Conservation (phyloP, 2,888 invertebrate species). For the Carabus problematicus region DNA sequence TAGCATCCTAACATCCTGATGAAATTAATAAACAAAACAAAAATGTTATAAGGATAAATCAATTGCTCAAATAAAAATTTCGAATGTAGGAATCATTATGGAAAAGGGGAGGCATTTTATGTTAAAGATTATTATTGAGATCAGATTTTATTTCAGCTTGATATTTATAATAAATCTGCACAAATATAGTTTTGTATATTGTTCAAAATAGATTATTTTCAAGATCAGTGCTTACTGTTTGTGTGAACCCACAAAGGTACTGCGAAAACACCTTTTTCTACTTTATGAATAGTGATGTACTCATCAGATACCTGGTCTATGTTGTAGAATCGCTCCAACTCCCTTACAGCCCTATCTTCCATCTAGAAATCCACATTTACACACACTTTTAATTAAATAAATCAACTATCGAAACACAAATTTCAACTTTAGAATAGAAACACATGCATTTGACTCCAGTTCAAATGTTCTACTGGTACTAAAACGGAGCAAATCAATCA, state of each 20-base stretch:
- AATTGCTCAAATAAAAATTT: neutral
- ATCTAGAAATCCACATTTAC: constrained; percentile 62
- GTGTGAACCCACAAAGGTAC: constrained; percentile 66
- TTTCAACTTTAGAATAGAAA: too few relatives aligned
- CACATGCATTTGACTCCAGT: too few relatives aligned
- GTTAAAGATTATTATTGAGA: neutral
- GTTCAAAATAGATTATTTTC: constrained; percentile 3
- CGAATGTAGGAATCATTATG: neutral
- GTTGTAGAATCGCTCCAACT: constrained; percentile 77
- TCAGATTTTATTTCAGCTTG: too few relatives aligned
- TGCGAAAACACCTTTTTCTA: constrained; percentile 64
- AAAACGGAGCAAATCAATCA: too few relatives aligned
- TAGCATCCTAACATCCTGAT: constrained; percentile 1
- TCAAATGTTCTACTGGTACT: too few relatives aligned
- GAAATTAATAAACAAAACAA: too few relatives aligned
- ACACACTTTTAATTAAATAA: neutral
- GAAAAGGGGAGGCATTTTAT: too few relatives aligned
- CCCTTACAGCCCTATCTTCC: constrained; percentile 87
- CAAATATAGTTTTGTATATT: neutral
- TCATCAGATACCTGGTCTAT: constrained; percentile 75
- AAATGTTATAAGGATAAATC: too few relatives aligned
- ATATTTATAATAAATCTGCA: neutral
- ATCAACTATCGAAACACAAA: too few relatives aligned
- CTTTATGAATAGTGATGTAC: constrained; percentile 73
- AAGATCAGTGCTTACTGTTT: constrained; percentile 32